phyloP scores from a whole-genome alignment of 2,888 invertebrate species.

The Dolichomitus sp. region DNA sequence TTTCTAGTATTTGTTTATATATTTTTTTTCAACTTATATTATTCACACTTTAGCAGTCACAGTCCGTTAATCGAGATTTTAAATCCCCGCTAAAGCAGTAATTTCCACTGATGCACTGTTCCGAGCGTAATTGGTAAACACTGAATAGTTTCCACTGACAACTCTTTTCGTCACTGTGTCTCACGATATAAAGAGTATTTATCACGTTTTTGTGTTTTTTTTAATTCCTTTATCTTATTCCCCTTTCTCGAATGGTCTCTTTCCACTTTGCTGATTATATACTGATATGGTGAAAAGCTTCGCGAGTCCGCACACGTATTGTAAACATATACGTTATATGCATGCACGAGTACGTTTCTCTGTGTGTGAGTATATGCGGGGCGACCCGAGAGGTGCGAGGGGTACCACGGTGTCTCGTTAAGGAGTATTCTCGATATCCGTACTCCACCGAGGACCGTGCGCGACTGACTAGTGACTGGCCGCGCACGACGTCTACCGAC shows the following conservation, averaged over 20 bases:
- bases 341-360: not conserved
- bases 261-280: conserved; percentile 24
- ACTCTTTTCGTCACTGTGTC: conserved; percentile 11
- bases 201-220: conserved; percentile 2
- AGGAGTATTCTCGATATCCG: conserved; percentile 48
- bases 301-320: conserved; percentile 23
- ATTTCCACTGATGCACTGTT: conserved; percentile 8
- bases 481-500: conserved; percentile 70
- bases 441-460: conserved; percentile 77
- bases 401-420: conserved; percentile 46
- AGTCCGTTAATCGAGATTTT: conserved; percentile 5
- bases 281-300: conserved; percentile 24
- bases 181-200: not conserved
- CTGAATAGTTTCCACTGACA: conserved; percentile 25
- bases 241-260: conserved; percentile 3
- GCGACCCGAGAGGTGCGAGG: conserved; percentile 46
- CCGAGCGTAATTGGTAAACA: conserved; percentile 28
- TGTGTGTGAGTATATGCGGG: conserved; percentile 3
- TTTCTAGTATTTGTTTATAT: too few relatives aligned
- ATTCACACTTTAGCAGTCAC: conserved; percentile 12
- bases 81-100: not conserved
- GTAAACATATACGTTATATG: conserved; percentile 35
- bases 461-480: conserved; percentile 76
- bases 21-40: too few relatives aligned
- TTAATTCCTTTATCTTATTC: not conserved